phyloP scores from a whole-genome alignment of 1,140 invertebrate genomes.

The Neoseiulus cucumeris region DNA sequence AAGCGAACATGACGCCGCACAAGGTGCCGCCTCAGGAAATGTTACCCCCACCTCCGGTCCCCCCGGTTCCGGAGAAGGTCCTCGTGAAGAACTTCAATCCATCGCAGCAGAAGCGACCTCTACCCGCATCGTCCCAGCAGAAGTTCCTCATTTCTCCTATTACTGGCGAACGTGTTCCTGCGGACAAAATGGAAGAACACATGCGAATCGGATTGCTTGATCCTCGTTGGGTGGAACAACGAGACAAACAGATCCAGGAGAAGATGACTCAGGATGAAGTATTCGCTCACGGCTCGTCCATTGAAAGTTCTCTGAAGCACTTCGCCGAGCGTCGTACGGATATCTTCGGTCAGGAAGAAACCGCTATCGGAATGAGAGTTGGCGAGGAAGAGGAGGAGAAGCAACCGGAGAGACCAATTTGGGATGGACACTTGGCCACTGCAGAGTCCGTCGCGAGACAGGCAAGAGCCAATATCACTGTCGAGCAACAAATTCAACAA shows the following conservation, averaged over 20 bases:
- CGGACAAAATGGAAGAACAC: slow-evolving; percentile 89
- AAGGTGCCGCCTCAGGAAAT: slow-evolving; percentile 17
- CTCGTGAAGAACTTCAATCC: slow-evolving; percentile 93
- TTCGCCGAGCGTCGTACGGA: slow-evolving; percentile 95
- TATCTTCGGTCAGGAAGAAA: slow-evolving; percentile 98
- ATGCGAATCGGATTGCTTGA: slow-evolving; percentile 91
- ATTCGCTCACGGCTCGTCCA: slow-evolving; percentile 66
- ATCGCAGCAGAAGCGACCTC: slow-evolving; percentile 33
- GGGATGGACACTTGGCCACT: slow-evolving; percentile 93
- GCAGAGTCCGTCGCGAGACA: slow-evolving; percentile 74
- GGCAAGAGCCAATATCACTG: slow-evolving; percentile 78
- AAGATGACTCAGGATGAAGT: slow-evolving; percentile 65
- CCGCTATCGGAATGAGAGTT: slow-evolving; percentile 76
- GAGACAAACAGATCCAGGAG: slow-evolving; percentile 65
- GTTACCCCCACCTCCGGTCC: slow-evolving; percentile 46
- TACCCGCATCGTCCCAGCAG: slow-evolving; percentile 48
- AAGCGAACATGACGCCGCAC: slow-evolving; percentile 30
- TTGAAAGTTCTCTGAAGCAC: slow-evolving; percentile 83
- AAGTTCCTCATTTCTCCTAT: slow-evolving; percentile 84
- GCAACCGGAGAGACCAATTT: slow-evolving; percentile 68
- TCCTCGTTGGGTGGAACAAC: slow-evolving; percentile 91
- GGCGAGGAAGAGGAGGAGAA: slow-evolving; percentile 76
- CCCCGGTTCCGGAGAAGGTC: slow-evolving; percentile 62
- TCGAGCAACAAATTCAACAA: slow-evolving; percentile 91
- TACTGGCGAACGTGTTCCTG: slow-evolving; percentile 89